These are phyloP conservation scores for Regulus satrapa DNA, from an alignment of 2,113 vertebrate genomes.

Conservation along the genomic window DNA sequence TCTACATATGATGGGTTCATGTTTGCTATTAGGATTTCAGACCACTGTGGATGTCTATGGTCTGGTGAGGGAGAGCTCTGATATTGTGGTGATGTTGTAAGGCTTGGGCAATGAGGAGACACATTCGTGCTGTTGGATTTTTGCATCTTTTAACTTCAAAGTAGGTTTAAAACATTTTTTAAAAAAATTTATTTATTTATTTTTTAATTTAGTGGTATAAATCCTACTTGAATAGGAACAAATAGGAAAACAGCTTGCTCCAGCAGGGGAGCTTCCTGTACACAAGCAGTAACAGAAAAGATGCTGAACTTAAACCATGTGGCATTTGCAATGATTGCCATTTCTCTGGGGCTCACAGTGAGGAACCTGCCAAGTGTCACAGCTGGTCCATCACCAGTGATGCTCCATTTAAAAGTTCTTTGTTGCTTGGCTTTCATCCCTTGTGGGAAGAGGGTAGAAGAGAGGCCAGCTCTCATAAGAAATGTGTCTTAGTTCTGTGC, in stretches of 20 bases:
- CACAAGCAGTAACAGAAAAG: neutral
- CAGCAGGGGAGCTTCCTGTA: neutral
- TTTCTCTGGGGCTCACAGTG: neutral
- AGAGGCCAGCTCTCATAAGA: accelerated
- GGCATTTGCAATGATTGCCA: neutral
- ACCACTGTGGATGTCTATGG: neutral
- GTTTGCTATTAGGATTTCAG: neutral
- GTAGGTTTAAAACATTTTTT: neutral
- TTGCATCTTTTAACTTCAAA: neutral
- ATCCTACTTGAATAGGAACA: neutral
- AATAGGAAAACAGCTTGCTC: neutral
- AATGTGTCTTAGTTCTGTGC: neutral
- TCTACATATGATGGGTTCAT: neutral
- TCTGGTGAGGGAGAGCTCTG: neutral
- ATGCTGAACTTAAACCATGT: neutral
- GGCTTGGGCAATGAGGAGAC: neutral
- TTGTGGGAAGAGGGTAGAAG: neutral
- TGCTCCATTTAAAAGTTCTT: neutral
- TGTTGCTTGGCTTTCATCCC: neutral
- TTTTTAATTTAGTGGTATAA: neutral
- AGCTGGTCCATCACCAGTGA: neutral
- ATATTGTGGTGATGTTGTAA: neutral
- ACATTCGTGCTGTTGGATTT: neutral
- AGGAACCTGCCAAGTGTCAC: neutral
- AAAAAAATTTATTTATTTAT: neutral